phyloP scores from a whole-genome alignment of 2,113 vertebrate genomes.

The Aythya baeri region DNA sequence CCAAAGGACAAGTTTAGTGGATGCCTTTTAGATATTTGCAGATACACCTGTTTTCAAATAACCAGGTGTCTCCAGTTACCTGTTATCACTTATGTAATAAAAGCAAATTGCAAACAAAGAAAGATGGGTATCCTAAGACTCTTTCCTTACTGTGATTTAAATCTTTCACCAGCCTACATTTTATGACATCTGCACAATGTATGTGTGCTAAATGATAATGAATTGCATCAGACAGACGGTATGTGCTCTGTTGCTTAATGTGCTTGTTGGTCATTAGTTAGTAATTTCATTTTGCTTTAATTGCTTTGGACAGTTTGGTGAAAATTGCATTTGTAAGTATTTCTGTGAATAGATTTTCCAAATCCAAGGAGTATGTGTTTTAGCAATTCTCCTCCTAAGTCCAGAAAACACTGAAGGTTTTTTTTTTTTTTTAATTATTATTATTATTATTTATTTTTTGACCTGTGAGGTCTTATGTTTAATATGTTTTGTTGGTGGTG shows the following conservation, averaged over 20 bases:
- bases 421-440: not conserved
- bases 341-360: not conserved
- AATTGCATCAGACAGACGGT: not conserved
- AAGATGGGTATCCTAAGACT: not conserved
- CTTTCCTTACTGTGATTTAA: constrained; percentile 11
- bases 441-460: not conserved
- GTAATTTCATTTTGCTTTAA: not conserved
- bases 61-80: not conserved
- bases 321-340: not conserved
- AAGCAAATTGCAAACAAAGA: not conserved
- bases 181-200: not conserved
- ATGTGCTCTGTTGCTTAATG: not conserved
- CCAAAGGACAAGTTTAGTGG: not conserved
- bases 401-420: not conserved
- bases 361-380: not conserved
- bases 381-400: not conserved
- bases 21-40: not conserved
- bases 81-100: not conserved
- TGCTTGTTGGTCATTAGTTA: not conserved
- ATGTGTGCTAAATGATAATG: not conserved
- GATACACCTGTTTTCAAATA: not conserved
- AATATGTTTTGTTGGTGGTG: not conserved
- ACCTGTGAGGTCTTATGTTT: not conserved
- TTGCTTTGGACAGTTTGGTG: not conserved
- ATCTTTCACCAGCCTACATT: not conserved